Evolutionary conservation across 2,797 vertebrate genomes (phyloP), one percentile per base, ranked within the genome.

Genomic region (Megaceryle alcyon): DNA sequence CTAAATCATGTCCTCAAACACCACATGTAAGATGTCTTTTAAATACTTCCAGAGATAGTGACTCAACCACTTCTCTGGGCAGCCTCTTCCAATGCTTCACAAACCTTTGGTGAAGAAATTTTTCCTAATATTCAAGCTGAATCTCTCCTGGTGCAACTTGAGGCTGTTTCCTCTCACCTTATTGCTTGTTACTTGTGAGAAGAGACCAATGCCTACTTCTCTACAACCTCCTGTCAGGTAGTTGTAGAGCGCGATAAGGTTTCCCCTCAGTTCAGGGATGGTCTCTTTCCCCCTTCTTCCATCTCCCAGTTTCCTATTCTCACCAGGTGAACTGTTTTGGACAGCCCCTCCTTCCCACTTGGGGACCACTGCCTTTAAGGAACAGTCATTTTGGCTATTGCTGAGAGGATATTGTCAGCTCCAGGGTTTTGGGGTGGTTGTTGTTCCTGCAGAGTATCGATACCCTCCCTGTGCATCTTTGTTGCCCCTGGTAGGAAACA

Each of bases 171-270:
- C 3, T 77, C 28, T 70, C 19, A 19, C 59, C 29, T 17, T 56
- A 1, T 39, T 19, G 1, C 63, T 76, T 79, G 2, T 43, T 64
- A 21, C 37, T 53, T 53, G 23, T 46, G 68, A 73, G 21, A 75
- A 68, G 46, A 79, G 44, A 60, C 41, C 1, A 5, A 26, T 14
- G 11, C 10, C 12, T 13, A 19, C 13, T 41, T 35, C 0, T 0
- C 68, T 68, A 25, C 31, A 80, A 3, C 41, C 26, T 68, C 48
- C 35, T 70, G 56, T 59, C 44, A 65, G 57, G 37, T 53, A 53
- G 51, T 28, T 82, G 18, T 63, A 64, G 51, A 46, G 39, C 59
- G 59, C 0, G 17, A 17, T 81, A 75, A 43, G 8, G 25, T 54
- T n/a, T 70, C n/a, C 25, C 7, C 10, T 59, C 18, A 39, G 10